Evolutionary conservation across 2,888 invertebrate species (phyloP).

Genomic region (Hipparchia semele): DNA sequence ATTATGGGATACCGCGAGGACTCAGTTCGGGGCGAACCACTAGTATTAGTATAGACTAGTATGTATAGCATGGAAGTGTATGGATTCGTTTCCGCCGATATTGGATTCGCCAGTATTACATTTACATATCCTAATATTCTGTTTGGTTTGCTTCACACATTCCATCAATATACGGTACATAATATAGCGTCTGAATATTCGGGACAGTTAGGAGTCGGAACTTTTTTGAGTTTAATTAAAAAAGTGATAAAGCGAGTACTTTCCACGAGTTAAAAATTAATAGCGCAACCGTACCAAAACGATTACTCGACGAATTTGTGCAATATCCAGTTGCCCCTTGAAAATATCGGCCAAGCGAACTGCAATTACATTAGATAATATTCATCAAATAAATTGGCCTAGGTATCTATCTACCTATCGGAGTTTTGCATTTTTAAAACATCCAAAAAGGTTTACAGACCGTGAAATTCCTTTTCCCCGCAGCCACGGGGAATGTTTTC

Average conservation of each 20-base stretch:
- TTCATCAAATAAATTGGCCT: background rate
- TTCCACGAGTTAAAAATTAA: slow-evolving; percentile 19
- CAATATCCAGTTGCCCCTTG: slow-evolving; percentile 12
- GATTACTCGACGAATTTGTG: slow-evolving; percentile 6
- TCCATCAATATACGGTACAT: too few relatives aligned
- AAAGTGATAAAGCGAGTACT: slow-evolving; percentile 14
- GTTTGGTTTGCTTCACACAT: too few relatives aligned
- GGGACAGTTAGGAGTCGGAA: background rate
- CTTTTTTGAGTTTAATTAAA: slow-evolving; percentile 19
- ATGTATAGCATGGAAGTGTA: too few relatives aligned
- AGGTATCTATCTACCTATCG: background rate
- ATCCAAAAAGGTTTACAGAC: background rate
- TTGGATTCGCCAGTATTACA: too few relatives aligned
- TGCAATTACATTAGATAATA: slow-evolving; percentile 5
- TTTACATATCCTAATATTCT: too few relatives aligned
- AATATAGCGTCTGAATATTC: too few relatives aligned
- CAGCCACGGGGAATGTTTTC: slow-evolving; percentile 16
- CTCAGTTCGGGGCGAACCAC: too few relatives aligned
- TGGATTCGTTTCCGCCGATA: too few relatives aligned
- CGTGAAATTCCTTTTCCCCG: slow-evolving; percentile 4
- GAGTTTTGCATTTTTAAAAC: background rate
- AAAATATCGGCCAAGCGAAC: slow-evolving; percentile 1
- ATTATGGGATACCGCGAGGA: too few relatives aligned
- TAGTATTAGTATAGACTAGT: too few relatives aligned
- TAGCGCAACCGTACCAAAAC: slow-evolving; percentile 11